phyloP scores from a whole-genome alignment of 1,140 invertebrate genomes.

The Drosophila bocqueti region DNA sequence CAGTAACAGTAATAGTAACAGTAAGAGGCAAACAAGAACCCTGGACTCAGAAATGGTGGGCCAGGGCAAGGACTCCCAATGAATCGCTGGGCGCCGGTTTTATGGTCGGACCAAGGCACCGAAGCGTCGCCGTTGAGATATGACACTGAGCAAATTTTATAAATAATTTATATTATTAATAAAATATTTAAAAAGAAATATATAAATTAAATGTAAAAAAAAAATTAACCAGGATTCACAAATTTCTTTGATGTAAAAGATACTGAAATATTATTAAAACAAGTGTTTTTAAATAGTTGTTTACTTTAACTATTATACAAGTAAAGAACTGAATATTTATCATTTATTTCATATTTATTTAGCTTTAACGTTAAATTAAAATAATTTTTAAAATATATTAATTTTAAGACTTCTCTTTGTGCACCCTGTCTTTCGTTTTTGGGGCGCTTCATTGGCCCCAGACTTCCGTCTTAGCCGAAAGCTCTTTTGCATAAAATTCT shows the following conservation, averaged over 20 bases:
- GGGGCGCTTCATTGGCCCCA: slow-evolving; percentile 12
- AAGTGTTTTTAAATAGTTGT: background rate
- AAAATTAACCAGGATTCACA: background rate
- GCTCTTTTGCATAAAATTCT: slow-evolving; percentile 81
- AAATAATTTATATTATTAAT: too few species aligned
- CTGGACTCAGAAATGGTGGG: slow-evolving; percentile 60
- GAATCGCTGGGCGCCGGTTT: slow-evolving; percentile 66
- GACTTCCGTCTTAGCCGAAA: slow-evolving; percentile 43
- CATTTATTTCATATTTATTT: background rate
- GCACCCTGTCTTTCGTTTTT: background rate
- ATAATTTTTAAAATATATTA: background rate
- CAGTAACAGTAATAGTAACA: slow-evolving; percentile 62
- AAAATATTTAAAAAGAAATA: background rate
- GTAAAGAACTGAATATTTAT: background rate
- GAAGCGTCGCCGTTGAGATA: slow-evolving; percentile 46
- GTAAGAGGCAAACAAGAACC: slow-evolving; percentile 65
- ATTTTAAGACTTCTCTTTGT: slow-evolving; percentile 1
- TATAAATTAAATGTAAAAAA: background rate
- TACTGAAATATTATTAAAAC: background rate
- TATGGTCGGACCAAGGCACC: slow-evolving; percentile 67
- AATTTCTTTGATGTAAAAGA: background rate
- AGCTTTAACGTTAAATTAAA: background rate
- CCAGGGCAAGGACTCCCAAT: slow-evolving; percentile 45
- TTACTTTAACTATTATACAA: too few species aligned
- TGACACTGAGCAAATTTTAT: background rate